Conservation (phyloP, 1,140 invertebrate species). For the Orchestia grillus region DNA sequence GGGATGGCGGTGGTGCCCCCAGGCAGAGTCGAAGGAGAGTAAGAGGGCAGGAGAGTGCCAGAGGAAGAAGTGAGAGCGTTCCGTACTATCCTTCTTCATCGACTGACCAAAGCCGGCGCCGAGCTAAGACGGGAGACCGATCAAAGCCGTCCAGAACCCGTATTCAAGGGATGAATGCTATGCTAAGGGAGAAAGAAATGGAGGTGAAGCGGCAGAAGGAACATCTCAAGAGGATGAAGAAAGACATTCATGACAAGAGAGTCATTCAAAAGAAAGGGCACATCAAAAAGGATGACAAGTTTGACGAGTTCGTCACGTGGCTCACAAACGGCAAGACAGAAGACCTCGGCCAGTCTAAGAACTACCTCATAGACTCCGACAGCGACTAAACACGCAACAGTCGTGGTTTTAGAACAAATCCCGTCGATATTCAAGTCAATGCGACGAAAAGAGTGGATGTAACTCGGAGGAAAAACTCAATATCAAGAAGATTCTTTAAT, state of each 20-base stretch:
- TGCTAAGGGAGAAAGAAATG: constrained; percentile 36
- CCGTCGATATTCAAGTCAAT: neutral
- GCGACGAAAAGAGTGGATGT: neutral
- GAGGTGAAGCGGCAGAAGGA: constrained; percentile 25
- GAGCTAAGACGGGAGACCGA: neutral
- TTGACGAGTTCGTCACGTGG: constrained; percentile 14
- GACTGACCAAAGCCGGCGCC: neutral
- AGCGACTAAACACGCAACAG: constrained; percentile 36
- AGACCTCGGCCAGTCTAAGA: constrained; percentile 20
- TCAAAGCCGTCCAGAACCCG: neutral
- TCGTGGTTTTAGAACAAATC: neutral
- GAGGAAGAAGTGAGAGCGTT: constrained; percentile 37
- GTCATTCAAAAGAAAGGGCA: constrained; percentile 14
- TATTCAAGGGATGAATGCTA: neutral
- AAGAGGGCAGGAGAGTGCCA: neutral
- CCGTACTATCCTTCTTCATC: constrained; percentile 2
- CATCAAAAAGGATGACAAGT: constrained; percentile 4
- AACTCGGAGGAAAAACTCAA: neutral
- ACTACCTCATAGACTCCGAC: constrained; percentile 11
- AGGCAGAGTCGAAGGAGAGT: neutral
- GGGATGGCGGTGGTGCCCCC: neutral
- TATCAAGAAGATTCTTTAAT: neutral
- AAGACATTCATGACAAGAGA: constrained; percentile 18
- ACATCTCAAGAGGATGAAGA: neutral
- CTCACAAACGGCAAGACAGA: constrained; percentile 20